Conservation (phyloP, 1,140 invertebrate species). For the Drosophila sp. region DNA sequence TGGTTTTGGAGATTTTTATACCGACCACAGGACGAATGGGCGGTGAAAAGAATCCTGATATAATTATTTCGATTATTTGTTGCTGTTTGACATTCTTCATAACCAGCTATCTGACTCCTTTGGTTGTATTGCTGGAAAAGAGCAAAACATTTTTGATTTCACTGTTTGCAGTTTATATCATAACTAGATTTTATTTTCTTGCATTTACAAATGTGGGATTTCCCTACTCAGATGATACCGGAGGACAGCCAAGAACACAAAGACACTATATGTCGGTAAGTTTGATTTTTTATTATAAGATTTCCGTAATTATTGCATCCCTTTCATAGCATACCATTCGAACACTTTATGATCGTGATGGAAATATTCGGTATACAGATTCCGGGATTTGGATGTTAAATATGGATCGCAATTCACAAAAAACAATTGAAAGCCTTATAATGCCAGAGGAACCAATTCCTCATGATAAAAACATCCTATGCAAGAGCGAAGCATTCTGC, state of each 20-base stretch:
- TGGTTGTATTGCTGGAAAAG: not conserved
- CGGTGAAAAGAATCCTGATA: slow-evolving; percentile 5
- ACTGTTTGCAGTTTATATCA: not conserved
- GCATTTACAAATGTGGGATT: not conserved
- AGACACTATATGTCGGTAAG: slow-evolving; percentile 6
- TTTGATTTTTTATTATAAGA: not conserved
- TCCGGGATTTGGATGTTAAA: slow-evolving; percentile 6
- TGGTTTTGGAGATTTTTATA: slow-evolving; percentile 1
- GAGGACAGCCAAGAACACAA: not conserved
- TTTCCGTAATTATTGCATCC: not conserved
- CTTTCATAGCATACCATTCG: not conserved
- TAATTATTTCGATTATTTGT: not conserved
- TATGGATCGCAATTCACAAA: slow-evolving; percentile 7
- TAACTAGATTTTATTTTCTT: slow-evolving; percentile 1
- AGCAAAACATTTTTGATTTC: slow-evolving; percentile 3
- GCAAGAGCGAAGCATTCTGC: not conserved
- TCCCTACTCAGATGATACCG: not conserved
- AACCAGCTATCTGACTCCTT: slow-evolving; percentile 2
- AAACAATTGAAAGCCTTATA: slow-evolving; percentile 4
- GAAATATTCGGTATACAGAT: slow-evolving; percentile 3
- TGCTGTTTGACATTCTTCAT: not conserved
- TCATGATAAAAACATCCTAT: not conserved
- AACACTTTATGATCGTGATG: slow-evolving; percentile 1
- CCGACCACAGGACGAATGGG: slow-evolving; percentile 1
- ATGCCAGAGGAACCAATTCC: slow-evolving; percentile 8